These are phyloP conservation scores for Spongia lamella DNA, from an alignment of 37 sponge, comb jelly and placozoan genomes.

Conservation along the genomic window DNA sequence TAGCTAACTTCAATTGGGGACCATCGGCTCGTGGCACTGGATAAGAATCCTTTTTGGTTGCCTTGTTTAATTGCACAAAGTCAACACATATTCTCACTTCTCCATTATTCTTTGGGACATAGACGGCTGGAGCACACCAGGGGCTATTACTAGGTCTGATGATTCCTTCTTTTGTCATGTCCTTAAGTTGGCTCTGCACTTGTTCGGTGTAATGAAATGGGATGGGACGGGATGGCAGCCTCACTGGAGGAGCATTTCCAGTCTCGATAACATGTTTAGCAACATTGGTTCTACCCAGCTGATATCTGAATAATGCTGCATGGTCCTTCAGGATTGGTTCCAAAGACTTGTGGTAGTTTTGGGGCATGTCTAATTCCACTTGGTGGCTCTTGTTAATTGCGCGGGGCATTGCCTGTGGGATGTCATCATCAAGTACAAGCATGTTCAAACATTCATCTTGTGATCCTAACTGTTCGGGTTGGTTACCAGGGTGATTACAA, in stretches of 20 bases:
- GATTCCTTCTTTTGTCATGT: background rate
- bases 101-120: too few relatives aligned
- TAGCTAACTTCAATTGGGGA: background rate
- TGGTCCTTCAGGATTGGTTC: background rate
- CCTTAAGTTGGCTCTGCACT: background rate
- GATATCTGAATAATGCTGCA: background rate
- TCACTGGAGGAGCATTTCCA: background rate
- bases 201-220: slow-evolving; percentile 2
- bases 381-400: too few relatives aligned
- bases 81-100: too few relatives aligned
- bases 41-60: too few relatives aligned
- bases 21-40: slow-evolving; percentile 14
- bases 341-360: background rate
- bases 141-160: slow-evolving; percentile 2
- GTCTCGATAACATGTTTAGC: slow-evolving; percentile 2
- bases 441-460: too few relatives aligned
- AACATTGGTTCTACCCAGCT: background rate
- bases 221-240: slow-evolving; percentile 4
- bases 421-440: background rate
- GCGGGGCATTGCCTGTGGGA: slow-evolving; percentile 1
- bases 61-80: too few relatives aligned
- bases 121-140: too few relatives aligned
- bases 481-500: too few relatives aligned
- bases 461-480: too few relatives aligned
- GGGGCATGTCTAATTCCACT: background rate